Percentiles rank a stretch among this genome's conserved stretches.
These are phyloP conservation scores for Drosophila pseudotalamancana DNA, from an alignment of 2,888 invertebrate genomes.

Conservation along the genomic window DNA sequence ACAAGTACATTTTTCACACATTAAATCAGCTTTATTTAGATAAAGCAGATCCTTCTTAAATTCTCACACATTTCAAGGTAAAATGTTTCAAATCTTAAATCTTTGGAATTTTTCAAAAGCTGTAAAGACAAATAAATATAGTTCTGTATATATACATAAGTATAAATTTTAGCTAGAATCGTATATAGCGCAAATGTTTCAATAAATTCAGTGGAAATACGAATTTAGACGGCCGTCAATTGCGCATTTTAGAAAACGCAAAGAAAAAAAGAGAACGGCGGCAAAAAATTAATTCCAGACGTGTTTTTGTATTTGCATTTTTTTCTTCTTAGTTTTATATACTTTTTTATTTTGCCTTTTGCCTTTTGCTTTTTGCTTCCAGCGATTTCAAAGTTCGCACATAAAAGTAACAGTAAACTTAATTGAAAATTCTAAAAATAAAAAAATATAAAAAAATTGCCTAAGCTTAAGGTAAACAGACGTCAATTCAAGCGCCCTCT, in stretches of 20 bases:
- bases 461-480: conserved; percentile 8
- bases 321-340: conserved; percentile 1
- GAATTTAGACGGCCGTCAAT: conserved; percentile 41
- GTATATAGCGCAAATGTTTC: conserved; percentile 42
- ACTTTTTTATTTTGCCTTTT: conserved; percentile 4
- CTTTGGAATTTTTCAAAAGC: conserved; percentile 43
- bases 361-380: conserved; percentile 12
- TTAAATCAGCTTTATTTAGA: neutral
- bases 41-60: neutral
- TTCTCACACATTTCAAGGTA: conserved; percentile 26
- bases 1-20: conserved; percentile 4
- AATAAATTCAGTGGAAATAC: conserved; percentile 44
- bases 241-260: conserved; percentile 62
- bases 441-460: conserved; percentile 8
- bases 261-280: conserved; percentile 31
- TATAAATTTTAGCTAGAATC: conserved; percentile 32
- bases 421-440: conserved; percentile 57
- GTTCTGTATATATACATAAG: conserved; percentile 18
- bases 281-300: conserved; percentile 56
- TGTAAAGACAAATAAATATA: conserved; percentile 21
- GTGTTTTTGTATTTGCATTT: conserved; percentile 46
- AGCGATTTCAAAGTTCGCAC: conserved; percentile 9
- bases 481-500: conserved; percentile 1
- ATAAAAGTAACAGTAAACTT: conserved; percentile 59
- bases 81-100: conserved; percentile 22